These are phyloP conservation scores for Ophraella communa DNA, from an alignment of 2,888 invertebrate species.

Conservation along the genomic window DNA sequence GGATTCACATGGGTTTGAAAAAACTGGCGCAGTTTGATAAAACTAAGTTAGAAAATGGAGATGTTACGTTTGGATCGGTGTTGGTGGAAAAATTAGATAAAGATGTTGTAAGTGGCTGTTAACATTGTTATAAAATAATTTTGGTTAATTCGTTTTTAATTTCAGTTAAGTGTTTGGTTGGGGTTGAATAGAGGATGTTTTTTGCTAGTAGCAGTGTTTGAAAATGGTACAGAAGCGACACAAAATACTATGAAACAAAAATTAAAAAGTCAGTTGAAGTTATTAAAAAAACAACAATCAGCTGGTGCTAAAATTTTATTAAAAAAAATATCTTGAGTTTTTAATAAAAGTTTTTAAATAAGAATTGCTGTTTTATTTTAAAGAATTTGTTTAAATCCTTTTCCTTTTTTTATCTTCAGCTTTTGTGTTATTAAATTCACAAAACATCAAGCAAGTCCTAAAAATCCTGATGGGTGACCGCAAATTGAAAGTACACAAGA, in stretches of 20 bases:
- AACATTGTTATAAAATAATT: not conserved
- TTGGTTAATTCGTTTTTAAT: conserved; percentile 37
- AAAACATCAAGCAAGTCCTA: too few species aligned
- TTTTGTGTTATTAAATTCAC: too few species aligned
- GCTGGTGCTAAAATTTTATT: conserved; percentile 71
- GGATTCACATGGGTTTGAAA: conserved; percentile 78
- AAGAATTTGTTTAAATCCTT: too few species aligned
- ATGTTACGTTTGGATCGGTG: conserved; percentile 66
- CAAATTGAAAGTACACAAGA: too few species aligned
- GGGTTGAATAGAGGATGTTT: conserved; percentile 79
- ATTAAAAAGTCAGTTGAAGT: conserved; percentile 59
- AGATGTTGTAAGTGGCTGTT: conserved; percentile 62
- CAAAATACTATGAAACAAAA: conserved; percentile 61
- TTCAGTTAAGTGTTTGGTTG: conserved; percentile 71
- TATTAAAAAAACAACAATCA: conserved; percentile 64
- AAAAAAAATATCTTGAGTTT: conserved; percentile 41
- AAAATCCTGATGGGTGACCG: too few species aligned
- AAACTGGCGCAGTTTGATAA: conserved; percentile 74
- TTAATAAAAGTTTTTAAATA: conserved; percentile 1
- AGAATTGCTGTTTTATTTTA: not conserved
- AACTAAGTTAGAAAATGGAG: conserved; percentile 56
- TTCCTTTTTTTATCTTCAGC: too few species aligned
- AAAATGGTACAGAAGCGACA: conserved; percentile 64
- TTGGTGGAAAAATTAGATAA: conserved; percentile 63
- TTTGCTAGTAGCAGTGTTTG: conserved; percentile 70